Evolutionary conservation across 2,888 invertebrate species (phyloP).

Genomic region (Acanthococcus lagerstroemiae): DNA sequence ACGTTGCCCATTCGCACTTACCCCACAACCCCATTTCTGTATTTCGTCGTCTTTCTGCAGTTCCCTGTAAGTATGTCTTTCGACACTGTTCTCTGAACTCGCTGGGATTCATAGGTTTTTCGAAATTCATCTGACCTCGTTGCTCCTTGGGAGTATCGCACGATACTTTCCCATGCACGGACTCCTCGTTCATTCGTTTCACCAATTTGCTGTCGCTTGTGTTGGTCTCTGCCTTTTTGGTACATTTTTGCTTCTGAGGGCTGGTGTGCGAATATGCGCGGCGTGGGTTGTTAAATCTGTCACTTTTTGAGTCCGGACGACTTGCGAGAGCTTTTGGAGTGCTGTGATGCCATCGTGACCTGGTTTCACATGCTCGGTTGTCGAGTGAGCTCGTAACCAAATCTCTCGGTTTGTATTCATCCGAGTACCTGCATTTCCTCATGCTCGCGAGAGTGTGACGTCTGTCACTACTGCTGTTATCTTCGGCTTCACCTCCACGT

Average conservation of each 20-base stretch:
- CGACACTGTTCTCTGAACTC: slow-evolving; percentile 1
- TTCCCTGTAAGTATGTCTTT: not conserved
- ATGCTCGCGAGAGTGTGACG: not conserved
- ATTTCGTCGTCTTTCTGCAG: not conserved
- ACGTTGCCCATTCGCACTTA: not conserved
- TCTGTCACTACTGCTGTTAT: no score
- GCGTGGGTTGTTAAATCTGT: not conserved
- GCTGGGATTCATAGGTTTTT: not conserved
- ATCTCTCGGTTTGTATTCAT: not conserved
- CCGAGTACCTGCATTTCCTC: not conserved
- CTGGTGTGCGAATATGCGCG: not conserved
- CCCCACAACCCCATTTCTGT: not conserved
- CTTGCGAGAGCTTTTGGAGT: no score
- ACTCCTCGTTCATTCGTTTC: not conserved
- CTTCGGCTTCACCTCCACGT: not conserved
- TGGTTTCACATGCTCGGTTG: not conserved
- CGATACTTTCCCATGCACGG: not conserved
- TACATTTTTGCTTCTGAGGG: not conserved
- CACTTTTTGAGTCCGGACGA: not conserved
- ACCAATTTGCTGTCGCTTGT: not conserved
- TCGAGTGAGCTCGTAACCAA: not conserved
- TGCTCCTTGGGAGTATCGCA: not conserved
- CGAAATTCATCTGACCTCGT: not conserved
- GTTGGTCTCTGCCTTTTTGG: not conserved
- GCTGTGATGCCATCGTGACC: not conserved